Evolutionary conservation across 2,888 invertebrate genomes (phyloP).

Genomic region (Cosmia pyralina): DNA sequence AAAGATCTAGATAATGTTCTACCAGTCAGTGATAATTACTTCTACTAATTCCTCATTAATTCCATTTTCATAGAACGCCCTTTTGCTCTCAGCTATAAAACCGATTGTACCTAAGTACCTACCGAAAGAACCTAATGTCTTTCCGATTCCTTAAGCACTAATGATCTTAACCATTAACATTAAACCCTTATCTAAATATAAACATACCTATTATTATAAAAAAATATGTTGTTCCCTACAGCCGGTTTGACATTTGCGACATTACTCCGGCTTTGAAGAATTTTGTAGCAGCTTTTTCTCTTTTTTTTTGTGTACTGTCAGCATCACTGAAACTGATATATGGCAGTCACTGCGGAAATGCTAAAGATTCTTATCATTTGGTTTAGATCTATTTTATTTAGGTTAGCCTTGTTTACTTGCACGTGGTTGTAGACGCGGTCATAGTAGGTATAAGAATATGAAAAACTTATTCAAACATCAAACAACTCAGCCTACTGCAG

Average conservation of each 20-base stretch:
- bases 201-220: background rate
- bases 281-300: background rate
- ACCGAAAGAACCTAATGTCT: constrained; percentile 4
- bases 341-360: background rate
- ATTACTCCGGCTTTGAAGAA: constrained; percentile 5
- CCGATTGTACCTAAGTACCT: background rate
- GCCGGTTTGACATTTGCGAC: background rate
- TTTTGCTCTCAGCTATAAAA: constrained; percentile 1
- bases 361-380: background rate
- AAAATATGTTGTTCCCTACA: background rate
- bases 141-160: constrained; percentile 10
- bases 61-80: too few relatives aligned
- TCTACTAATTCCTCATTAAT: too few relatives aligned
- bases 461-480: background rate
- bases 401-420: background rate
- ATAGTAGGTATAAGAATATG: background rate
- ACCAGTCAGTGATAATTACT: too few relatives aligned
- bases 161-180: constrained; percentile 23
- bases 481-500: too few relatives aligned
- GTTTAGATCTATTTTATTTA: background rate
- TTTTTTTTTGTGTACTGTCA: constrained; percentile 5
- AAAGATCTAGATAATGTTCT: too few relatives aligned
- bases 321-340: background rate
- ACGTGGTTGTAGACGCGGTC: background rate
- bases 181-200: constrained; percentile 12